phyloP scores from a whole-genome alignment of 1,140 invertebrate genomes.

The Anagrus nilaparvatae region DNA sequence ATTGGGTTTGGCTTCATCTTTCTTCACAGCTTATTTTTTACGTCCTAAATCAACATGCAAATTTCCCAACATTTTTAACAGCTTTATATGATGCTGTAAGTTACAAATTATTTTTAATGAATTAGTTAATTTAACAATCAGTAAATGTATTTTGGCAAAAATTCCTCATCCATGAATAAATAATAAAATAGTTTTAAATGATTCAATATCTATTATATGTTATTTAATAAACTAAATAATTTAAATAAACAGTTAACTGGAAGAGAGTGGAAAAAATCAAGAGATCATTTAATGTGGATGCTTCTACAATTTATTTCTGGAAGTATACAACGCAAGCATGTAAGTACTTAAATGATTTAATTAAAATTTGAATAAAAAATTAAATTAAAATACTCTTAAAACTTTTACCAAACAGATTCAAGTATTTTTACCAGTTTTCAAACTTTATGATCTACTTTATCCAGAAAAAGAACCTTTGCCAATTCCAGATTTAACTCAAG shows the following conservation, averaged over 20 bases:
- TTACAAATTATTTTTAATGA: constrained; percentile 3
- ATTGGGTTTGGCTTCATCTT: constrained; percentile 86
- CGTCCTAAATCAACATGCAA: constrained; percentile 88
- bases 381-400: not conserved
- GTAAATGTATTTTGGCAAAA: not conserved
- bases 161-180: constrained; percentile 10
- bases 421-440: constrained; percentile 84
- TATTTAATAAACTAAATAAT: constrained; percentile 7
- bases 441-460: constrained; percentile 86
- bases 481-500: constrained; percentile 79
- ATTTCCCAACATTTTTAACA: constrained; percentile 85
- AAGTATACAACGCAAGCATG: constrained; percentile 88
- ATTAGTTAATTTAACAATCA: not conserved
- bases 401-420: constrained; percentile 49
- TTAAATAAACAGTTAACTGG: constrained; percentile 52
- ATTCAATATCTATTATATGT: not conserved
- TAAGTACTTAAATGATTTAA: constrained; percentile 34
- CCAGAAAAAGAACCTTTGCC: constrained; percentile 82
- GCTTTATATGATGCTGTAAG: constrained; percentile 74
- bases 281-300: constrained; percentile 96
- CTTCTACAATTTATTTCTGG: constrained; percentile 94
- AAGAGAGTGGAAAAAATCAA: constrained; percentile 72
- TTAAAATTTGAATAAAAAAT: constrained; percentile 3
- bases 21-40: constrained; percentile 95
- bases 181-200: constrained; percentile 12